Evolutionary conservation across 1,140 invertebrate species (phyloP).

Genomic region (Glomeris maerens): DNA sequence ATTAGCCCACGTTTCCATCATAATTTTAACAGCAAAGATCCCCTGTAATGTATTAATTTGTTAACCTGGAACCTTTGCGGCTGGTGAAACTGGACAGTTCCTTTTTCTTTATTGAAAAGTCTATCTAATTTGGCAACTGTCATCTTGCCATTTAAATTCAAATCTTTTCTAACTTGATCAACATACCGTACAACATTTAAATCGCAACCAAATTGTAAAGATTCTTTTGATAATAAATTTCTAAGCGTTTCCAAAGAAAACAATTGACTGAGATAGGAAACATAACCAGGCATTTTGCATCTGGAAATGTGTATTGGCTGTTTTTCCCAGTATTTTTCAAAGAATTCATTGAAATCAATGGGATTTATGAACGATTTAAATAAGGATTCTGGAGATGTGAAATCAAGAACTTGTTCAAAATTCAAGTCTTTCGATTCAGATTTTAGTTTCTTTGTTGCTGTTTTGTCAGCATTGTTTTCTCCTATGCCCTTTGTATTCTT

Average conservation of each 20-base stretch:
- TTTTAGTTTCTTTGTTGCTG: background rate
- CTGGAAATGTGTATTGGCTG: too few species aligned
- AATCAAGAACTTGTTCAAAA: background rate
- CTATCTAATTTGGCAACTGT: background rate
- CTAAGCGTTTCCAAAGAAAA: background rate
- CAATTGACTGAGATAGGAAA: background rate
- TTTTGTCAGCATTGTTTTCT: background rate
- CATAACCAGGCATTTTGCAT: too few species aligned
- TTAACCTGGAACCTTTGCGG: slow-evolving; percentile 1
- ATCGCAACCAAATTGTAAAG: background rate
- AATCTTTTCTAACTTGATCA: background rate
- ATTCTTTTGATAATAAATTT: too few species aligned
- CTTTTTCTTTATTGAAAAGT: background rate
- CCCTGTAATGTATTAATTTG: background rate
- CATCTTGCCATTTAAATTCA: background rate
- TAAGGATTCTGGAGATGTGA: background rate
- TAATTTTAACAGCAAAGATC: background rate
- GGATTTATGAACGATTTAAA: background rate
- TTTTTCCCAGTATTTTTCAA: background rate
- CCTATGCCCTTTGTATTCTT: too few species aligned
- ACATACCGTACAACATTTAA: background rate
- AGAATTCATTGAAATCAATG: background rate
- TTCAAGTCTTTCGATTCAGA: background rate
- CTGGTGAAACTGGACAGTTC: background rate
- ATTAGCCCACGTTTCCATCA: too few species aligned